Conservation (phyloP, 2,888 invertebrate species). For the Cataglyphis altisquamis region DNA sequence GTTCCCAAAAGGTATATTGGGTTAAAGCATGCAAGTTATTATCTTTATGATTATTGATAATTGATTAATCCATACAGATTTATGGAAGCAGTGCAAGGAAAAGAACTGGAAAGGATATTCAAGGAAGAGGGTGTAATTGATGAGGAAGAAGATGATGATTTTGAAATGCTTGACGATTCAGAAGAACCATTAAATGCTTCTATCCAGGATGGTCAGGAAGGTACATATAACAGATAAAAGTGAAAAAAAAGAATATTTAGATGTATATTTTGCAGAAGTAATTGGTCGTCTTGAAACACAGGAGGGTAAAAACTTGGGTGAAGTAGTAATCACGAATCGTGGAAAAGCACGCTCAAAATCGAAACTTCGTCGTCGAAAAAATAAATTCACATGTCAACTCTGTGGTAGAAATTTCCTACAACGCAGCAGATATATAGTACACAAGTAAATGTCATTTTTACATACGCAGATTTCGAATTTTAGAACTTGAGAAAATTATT, state of each 20-base stretch:
- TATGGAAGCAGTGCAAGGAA: conserved; percentile 88
- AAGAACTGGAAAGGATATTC: conserved; percentile 91
- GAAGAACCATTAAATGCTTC: conserved; percentile 79
- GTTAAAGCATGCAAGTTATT: not conserved
- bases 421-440: conserved; percentile 86
- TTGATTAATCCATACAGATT: conserved; percentile 76
- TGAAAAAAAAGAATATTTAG: not conserved
- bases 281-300: conserved; percentile 90
- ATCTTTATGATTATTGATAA: conserved; percentile 47
- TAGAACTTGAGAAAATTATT: not conserved
- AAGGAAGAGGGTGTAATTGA: conserved; percentile 91
- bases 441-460: conserved; percentile 79
- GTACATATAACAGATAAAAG: conserved; percentile 51
- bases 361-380: conserved; percentile 85
- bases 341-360: conserved; percentile 88
- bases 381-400: conserved; percentile 87
- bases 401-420: conserved; percentile 87
- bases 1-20: conserved; percentile 88
- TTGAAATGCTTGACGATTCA: conserved; percentile 61
- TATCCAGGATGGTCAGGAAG: conserved; percentile 80
- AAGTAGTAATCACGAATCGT: conserved; percentile 88
- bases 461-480: not conserved
- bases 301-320: conserved; percentile 88
- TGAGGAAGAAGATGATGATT: conserved; percentile 85
- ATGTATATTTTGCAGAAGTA: conserved; percentile 85